Base-by-base conservation (phyloP, 2,888 invertebrate species). In the Athalia rosae region DNA sequence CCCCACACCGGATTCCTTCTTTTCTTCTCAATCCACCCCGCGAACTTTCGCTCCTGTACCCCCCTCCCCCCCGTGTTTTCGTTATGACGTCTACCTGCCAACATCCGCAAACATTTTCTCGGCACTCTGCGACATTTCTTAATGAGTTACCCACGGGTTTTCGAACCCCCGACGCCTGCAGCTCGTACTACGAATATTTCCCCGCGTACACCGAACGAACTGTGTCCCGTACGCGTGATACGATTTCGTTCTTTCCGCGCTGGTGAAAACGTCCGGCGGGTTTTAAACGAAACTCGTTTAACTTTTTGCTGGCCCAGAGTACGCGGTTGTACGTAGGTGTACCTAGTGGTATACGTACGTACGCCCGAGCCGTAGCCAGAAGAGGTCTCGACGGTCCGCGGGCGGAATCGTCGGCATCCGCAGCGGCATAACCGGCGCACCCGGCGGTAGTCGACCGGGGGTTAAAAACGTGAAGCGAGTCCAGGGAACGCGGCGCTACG, bases 1-100 rank as follows among this genome's bases (percentile, higher is more conserved):
- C n/a, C n/a, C n/a, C n/a, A n/a, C n/a, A n/a, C n/a, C n/a, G n/a
- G 28, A 63, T 76, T 58, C 69, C 66, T 58, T 73, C 59, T 61
- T n/a, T 66, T 8, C 66, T 41, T 73, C 66, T 56, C 13, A n/a
- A n/a, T 47, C 50, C 56, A 11, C 28, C 45, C n/a, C 43, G 74
- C 61, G n/a, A 28, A 28, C 28, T 28, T 28, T 28, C 28, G 28
- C 28, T 28, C 28, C 28, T 28, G 28, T 28, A 28, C 28, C 28
- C 28, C 28, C 28, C 28, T 28, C 28, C 28, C 28, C 28, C 28
- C 28, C 28, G 28, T 28, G 28, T 28, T 28, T 28, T 28, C 2
- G 28, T 28, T 28, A 56, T 63, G 41, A n/a, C 11, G 28, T 62
- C n/a, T 13, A 6, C 8, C 4, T 43, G 5, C 5, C 43, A 45